Evolutionary conservation across 2,888 invertebrate genomes (phyloP).

Genomic region (Diarsia brunnea): DNA sequence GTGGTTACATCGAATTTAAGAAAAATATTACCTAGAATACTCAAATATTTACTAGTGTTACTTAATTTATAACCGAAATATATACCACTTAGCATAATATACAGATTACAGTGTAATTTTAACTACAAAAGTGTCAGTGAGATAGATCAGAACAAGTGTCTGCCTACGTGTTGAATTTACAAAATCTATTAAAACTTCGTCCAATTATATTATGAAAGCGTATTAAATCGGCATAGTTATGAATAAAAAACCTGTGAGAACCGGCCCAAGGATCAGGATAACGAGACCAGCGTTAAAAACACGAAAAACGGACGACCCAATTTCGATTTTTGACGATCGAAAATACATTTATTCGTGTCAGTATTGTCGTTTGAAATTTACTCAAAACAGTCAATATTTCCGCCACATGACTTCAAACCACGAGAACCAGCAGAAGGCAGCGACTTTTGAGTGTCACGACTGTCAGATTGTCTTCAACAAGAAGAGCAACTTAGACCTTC

Average conservation of each 20-base stretch:
- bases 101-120: slow-evolving; percentile 30
- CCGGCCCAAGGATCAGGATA: slow-evolving; percentile 85
- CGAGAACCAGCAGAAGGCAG: slow-evolving; percentile 81
- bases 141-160: slow-evolving; percentile 22
- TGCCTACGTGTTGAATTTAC: slow-evolving; percentile 74
- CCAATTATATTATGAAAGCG: slow-evolving; percentile 55
- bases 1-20: slow-evolving; percentile 59
- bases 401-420: slow-evolving; percentile 88
- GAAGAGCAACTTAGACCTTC: slow-evolving; percentile 81
- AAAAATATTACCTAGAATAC: slow-evolving; percentile 48
- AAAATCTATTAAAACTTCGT: slow-evolving; percentile 47
- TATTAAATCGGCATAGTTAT: slow-evolving; percentile 75
- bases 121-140: slow-evolving; percentile 35
- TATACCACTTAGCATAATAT: slow-evolving; percentile 11
- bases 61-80: slow-evolving; percentile 39
- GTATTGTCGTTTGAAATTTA: slow-evolving; percentile 85
- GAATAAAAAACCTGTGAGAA: slow-evolving; percentile 84
- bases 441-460: slow-evolving; percentile 84
- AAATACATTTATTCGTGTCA: slow-evolving; percentile 85
- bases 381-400: slow-evolving; percentile 86
- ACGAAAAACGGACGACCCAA: slow-evolving; percentile 74
- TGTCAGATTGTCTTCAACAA: slow-evolving; percentile 85
- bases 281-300: slow-evolving; percentile 78
- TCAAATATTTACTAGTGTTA: slow-evolving; percentile 59
- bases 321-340: slow-evolving; percentile 73